Evolutionary conservation across 2,888 invertebrate genomes (phyloP), one percentile per base, ranked within the genome.

Genomic region (Plebejus melissa): DNA sequence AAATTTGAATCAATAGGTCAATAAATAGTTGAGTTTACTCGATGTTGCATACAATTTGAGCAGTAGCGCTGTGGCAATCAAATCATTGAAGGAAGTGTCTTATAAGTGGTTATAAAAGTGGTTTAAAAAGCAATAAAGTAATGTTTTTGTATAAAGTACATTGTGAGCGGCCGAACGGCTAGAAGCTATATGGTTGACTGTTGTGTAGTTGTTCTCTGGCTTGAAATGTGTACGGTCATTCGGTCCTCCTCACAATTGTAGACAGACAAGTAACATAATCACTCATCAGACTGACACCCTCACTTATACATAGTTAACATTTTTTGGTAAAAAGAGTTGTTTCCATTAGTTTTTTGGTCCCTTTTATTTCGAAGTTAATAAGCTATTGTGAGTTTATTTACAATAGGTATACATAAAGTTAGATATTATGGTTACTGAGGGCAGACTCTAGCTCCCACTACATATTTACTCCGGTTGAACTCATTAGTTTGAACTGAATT

Each of bases 171-270:
- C 80, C 80, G 77, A 76, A 75, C 84, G 82, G 83, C 76, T 80
- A 81, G 83, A 83, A 85, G 86, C 87, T 90, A 87, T 85, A 82
- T 87, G 86, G 88, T 87, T 90, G 88, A 88, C 89, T 91, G 90
- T 91, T 90, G 89, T 91, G 90, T 91, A 90, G 89, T 85, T 88
- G 87, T 89, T 89, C 86, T 88, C 86, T 86, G 83, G 90, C 90
- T 91, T 90, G 86, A 86, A 82, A 77, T 84, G 83, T 88, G 87
- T 90, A 87, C 88, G 87, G 86, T 85, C 74, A 69, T 72, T 54
- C 76, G 75, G 79, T 76, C 79, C 76, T 79, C 78, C 76, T 77
- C 60, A 78, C 72, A 22, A n/a, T 50, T 36, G 58, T n/a, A 50
- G 5, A 11, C 72, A 5, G 1, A 28, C 11, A 41, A 54, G 28